Conservation (phyloP, 2,113 vertebrate species). For the Isichthys henryi region DNA sequence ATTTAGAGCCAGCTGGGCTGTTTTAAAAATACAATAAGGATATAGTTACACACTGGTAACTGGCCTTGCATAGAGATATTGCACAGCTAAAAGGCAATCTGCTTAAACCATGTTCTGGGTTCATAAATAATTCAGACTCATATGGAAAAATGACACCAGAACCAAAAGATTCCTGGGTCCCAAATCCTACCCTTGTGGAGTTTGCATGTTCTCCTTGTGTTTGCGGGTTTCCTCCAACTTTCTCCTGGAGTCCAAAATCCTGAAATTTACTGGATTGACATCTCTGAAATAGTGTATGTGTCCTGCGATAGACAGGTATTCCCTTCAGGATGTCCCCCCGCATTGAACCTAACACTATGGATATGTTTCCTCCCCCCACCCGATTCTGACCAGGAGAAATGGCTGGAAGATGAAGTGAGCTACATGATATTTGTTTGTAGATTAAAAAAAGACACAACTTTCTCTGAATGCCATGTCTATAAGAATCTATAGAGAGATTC, state of each 20-base stretch:
- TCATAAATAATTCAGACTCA: background rate
- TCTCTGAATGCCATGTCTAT: background rate
- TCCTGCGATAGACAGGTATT: background rate
- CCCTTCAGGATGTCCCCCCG: background rate
- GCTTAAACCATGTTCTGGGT: background rate
- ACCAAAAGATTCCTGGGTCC: background rate
- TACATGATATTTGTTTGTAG: background rate
- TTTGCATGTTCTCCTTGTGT: background rate
- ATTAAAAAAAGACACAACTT: background rate
- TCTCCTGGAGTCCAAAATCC: background rate
- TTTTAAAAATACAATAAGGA: conserved; percentile 27
- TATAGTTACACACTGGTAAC: conserved; percentile 26
- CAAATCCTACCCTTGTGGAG: background rate
- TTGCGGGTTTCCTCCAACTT: background rate
- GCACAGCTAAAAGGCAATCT: background rate
- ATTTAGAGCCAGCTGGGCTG: conserved; percentile 1
- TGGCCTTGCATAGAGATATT: background rate
- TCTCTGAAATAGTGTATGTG: background rate
- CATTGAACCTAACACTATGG: background rate
- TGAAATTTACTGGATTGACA: background rate
- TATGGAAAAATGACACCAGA: background rate
- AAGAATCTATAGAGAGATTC: background rate
- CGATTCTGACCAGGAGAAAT: background rate
- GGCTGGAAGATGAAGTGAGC: background rate
- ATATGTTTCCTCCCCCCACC: background rate